Base-by-base conservation (phyloP, 92 coral and sea anemone genomes). In the Phymanthus crucifer region DNA sequence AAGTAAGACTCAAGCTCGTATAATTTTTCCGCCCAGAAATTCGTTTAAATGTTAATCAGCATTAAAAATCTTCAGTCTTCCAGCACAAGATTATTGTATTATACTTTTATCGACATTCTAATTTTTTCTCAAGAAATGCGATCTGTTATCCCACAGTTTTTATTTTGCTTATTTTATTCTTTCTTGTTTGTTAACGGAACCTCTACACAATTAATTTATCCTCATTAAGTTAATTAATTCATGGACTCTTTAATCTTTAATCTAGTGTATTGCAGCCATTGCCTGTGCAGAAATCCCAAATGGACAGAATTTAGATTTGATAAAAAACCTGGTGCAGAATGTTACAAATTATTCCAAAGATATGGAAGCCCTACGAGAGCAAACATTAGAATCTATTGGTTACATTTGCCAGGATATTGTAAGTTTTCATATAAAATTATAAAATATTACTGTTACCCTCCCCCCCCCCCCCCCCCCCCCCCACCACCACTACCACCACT, bases 221-320 rank as follows among this genome's bases (percentile, higher is more conserved):
- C 38, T 13, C 16, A 75, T 50, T 75, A 6, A 57, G 33, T 58
- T 40, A 3, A 66, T 72, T n/a, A 70, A 45, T 23, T 0, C 36
- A n/a, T 64, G 66, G 29, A 27, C 34, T 43, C 14, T 24, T 57
- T n/a, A n/a, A n/a, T n/a, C n/a, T 61, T 27, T 26, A 61, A 6
- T 61, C 16, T 71, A 96, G 99, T 93, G 98, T 46, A 93, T 96
- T 71, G 98, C 98, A 54, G 96, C 99, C 0, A 93, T 96, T 75
- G 99, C 99, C 10, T 96, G 99, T 93, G 98, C 99, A 14, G 99
- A 96, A 54, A 91, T 96, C 57, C 99, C 99, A 3, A 90, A 81
- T 43, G 81, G 78, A 8, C 93, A 96, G 65, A 89, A 94, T 91
- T 45, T 84, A 47, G 94, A 93, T 2, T 66, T 96, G 86, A 82